A percentile compares a stretch with the other conserved stretches of the same genome.
Conservation (phyloP, 2,797 vertebrate genomes). For the Ispidina picta region DNA sequence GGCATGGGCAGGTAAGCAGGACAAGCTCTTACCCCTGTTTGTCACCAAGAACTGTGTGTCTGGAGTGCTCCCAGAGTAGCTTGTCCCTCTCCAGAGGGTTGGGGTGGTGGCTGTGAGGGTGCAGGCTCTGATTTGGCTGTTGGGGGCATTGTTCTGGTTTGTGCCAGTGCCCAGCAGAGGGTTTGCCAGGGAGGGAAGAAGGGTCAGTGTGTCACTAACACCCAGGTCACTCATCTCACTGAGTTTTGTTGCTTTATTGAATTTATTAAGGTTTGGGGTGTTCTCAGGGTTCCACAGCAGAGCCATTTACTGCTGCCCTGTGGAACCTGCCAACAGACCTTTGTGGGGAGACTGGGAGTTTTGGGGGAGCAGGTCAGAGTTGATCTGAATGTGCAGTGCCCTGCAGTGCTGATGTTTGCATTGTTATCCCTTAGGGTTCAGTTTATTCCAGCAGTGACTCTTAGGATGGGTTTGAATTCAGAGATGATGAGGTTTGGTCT, state of each 20-base stretch:
- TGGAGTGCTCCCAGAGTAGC: background rate
- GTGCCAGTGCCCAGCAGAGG: background rate
- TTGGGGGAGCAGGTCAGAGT: background rate
- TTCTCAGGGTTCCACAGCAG: background rate
- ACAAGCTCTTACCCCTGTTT: background rate
- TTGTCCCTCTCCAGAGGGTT: background rate
- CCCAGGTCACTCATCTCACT: background rate
- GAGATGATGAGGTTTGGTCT: background rate
- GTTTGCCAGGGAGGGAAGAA: background rate
- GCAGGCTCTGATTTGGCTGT: background rate
- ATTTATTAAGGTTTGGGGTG: background rate
- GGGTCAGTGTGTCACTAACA: background rate
- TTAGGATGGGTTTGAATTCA: background rate
- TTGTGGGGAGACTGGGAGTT: background rate
- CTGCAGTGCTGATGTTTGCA: background rate
- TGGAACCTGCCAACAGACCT: background rate
- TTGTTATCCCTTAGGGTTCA: background rate
- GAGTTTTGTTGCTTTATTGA: background rate
- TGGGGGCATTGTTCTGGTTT: background rate
- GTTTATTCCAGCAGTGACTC: background rate
- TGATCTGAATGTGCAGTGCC: background rate
- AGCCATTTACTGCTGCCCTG: background rate
- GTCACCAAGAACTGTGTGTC: background rate
- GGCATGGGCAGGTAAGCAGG: conserved; percentile 94
- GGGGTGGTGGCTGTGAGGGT: background rate